A percentile compares a stretch with the other conserved stretches of the same genome.
Conservation (phyloP, 2,888 invertebrate genomes). For the Lottia scabra region DNA sequence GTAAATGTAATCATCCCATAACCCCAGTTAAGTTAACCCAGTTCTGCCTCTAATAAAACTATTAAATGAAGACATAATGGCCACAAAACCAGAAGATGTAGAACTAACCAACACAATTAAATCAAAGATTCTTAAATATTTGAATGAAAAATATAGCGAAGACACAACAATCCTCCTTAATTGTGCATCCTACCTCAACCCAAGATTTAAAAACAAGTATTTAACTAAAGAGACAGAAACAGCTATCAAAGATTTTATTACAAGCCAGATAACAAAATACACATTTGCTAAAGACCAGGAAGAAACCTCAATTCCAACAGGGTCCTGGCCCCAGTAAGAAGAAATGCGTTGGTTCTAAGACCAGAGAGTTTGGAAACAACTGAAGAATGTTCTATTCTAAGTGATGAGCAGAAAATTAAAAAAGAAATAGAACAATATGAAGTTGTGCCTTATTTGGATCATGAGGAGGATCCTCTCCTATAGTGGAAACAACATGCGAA, state of each 20-base stretch:
- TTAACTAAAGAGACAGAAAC: not conserved
- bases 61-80: not conserved
- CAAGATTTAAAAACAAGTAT: not conserved
- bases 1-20: too few species aligned
- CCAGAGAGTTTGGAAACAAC: too few species aligned
- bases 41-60: not conserved
- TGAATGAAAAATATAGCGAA: not conserved
- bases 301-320: too few species aligned
- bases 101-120: not conserved
- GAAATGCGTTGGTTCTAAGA: too few species aligned
- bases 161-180: not conserved
- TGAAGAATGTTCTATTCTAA: not conserved
- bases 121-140: not conserved
- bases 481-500: not conserved
- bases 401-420: not conserved
- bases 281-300: too few species aligned
- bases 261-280: too few species aligned
- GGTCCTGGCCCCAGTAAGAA: too few species aligned
- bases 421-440: not conserved
- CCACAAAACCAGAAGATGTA: not conserved
- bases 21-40: too few species aligned
- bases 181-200: not conserved
- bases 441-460: not conserved
- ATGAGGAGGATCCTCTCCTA: not conserved
- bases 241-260: too few species aligned